These are phyloP conservation scores for Chionoecetes opilio DNA, from an alignment of 1,140 invertebrate species.

Conservation along the genomic window DNA sequence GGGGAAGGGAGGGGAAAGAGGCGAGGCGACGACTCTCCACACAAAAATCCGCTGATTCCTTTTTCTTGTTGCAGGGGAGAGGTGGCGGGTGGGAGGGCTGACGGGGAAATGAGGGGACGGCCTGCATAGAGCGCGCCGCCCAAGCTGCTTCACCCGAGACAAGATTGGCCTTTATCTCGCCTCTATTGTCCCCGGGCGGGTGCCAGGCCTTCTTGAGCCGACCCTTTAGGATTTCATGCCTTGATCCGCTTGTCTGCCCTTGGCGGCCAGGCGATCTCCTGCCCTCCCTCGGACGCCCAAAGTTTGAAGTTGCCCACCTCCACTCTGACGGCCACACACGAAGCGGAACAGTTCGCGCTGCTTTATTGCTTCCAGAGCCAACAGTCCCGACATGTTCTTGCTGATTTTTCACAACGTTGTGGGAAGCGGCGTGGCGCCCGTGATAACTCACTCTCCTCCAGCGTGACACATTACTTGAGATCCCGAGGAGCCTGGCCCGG, in stretches of 20 bases:
- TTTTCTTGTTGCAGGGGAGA: neutral
- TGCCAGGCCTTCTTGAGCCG: neutral
- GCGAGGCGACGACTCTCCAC: neutral
- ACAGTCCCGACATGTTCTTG: neutral
- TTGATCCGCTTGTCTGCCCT: neutral
- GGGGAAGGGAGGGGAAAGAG: neutral
- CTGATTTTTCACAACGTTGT: neutral
- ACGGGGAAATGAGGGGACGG: neutral
- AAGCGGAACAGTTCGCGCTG: neutral
- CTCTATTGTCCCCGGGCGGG: neutral
- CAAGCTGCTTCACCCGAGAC: neutral
- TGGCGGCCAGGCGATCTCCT: neutral
- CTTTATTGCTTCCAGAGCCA: neutral
- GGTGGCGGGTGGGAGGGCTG: neutral
- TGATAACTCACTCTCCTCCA: neutral
- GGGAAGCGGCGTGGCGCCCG: neutral
- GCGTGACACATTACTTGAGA: constrained; percentile 2
- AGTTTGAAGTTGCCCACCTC: neutral
- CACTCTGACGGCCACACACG: neutral
- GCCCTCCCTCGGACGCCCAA: neutral
- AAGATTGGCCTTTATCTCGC: constrained; percentile 28
- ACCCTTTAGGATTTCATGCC: neutral
- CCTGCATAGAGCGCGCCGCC: neutral
- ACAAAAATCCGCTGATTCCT: neutral
- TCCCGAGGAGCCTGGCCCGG: neutral